These are phyloP conservation scores for Myiozetetes cayanensis DNA, from an alignment of 2,113 vertebrate genomes.

Conservation along the genomic window DNA sequence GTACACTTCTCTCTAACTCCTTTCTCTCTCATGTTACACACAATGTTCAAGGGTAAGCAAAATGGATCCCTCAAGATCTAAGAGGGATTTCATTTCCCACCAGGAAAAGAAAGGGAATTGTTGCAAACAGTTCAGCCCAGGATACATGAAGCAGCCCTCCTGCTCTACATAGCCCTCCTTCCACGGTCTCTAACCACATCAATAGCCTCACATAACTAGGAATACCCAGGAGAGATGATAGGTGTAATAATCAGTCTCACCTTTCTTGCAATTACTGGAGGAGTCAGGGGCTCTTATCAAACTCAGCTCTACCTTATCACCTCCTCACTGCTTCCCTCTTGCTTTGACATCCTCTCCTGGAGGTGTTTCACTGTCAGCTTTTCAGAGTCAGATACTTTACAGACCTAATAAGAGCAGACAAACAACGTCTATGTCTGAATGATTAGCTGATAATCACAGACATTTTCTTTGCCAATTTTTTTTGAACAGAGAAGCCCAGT, in stretches of 20 bases:
- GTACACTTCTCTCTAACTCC: neutral
- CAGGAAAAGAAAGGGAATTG: neutral
- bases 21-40: neutral
- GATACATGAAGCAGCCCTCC: neutral
- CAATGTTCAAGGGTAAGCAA: neutral
- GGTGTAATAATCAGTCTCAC: neutral
- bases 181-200: neutral
- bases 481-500: neutral
- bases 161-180: neutral
- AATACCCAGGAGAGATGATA: neutral
- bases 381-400: neutral
- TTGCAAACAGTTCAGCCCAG: neutral
- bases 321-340: neutral
- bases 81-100: neutral
- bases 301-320: neutral
- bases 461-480: constrained; percentile 35
- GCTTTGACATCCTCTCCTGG: neutral
- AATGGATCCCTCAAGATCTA: fast-evolving
- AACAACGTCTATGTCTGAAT: constrained; percentile 37
- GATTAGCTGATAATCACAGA: constrained; percentile 60
- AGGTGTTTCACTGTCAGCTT: constrained; percentile 17
- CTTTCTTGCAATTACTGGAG: neutral
- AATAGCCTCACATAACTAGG: neutral
- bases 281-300: neutral
- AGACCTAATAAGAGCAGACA: constrained; percentile 26